Conservation (phyloP, 2,888 invertebrate genomes). For the Yponomeuta malinellus region DNA sequence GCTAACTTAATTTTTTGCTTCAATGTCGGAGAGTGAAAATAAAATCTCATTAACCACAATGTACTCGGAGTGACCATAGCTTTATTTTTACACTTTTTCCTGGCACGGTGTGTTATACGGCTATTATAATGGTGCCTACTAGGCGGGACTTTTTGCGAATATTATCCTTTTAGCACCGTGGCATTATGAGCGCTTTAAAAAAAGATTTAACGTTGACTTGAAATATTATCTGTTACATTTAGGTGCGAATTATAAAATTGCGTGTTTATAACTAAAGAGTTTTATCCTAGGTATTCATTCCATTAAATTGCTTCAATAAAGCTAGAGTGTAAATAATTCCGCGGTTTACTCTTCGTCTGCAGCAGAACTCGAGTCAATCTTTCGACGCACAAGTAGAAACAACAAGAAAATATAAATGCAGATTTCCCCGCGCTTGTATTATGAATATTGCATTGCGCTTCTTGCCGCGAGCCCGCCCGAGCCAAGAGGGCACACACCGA, state of each 20-base stretch:
- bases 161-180: conserved; percentile 62
- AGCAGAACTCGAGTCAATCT: not conserved
- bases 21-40: not conserved
- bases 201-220: conserved; percentile 29
- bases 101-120: conserved; percentile 44
- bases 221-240: conserved; percentile 27
- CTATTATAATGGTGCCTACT: conserved; percentile 41
- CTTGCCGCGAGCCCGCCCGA: conserved; percentile 21
- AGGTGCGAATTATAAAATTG: too few relatives aligned
- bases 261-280: not conserved
- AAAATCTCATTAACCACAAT: not conserved
- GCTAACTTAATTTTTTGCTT: not conserved
- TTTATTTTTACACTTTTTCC: conserved; percentile 47
- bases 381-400: conserved; percentile 13
- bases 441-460: conserved; percentile 45
- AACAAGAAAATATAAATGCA: conserved; percentile 23
- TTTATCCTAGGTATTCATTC: not conserved
- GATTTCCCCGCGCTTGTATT: conserved; percentile 27
- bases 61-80: conserved; percentile 30
- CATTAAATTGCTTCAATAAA: not conserved
- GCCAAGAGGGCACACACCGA: conserved; percentile 20
- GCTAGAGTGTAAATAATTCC: conserved; percentile 19
- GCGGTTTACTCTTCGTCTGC: not conserved
- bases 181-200: conserved; percentile 57
- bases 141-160: conserved; percentile 57